phyloP scores from a whole-genome alignment of 2,113 vertebrate species.

The Syngnathoides biaculeatus region DNA sequence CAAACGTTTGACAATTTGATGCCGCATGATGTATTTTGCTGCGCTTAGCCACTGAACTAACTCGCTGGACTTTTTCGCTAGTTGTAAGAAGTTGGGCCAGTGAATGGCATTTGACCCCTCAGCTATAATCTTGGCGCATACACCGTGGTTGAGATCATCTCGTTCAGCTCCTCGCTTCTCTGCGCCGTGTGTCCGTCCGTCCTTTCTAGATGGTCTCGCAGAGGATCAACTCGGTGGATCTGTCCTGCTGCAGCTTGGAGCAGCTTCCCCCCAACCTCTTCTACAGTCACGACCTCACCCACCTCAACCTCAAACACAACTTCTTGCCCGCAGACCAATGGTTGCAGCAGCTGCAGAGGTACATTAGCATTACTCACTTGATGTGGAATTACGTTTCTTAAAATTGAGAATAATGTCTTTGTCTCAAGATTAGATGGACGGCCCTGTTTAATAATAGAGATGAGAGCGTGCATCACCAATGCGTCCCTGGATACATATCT shows the following conservation, averaged over 20 bases:
- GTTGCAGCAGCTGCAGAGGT: slow-evolving; percentile 89
- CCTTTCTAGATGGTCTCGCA: slow-evolving; percentile 88
- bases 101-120: slow-evolving; percentile 46
- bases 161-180: slow-evolving; percentile 31
- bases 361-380: slow-evolving; percentile 11
- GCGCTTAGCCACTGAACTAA: slow-evolving; percentile 16
- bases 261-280: slow-evolving; percentile 92
- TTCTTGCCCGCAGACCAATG: slow-evolving; percentile 82
- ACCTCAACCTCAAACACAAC: slow-evolving; percentile 98
- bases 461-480: not conserved
- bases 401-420: not conserved
- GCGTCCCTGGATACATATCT: slow-evolving; percentile 1
- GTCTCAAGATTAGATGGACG: too few species aligned
- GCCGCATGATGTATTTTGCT: slow-evolving; percentile 27
- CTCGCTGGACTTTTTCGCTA: slow-evolving; percentile 37
- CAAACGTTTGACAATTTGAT: not conserved
- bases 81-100: slow-evolving; percentile 53
- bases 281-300: slow-evolving; percentile 97
- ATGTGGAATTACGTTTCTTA: not conserved
- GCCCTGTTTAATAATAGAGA: too few species aligned
- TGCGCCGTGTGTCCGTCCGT: slow-evolving; percentile 7
- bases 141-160: slow-evolving; percentile 35
- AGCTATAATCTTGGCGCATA: slow-evolving; percentile 16
- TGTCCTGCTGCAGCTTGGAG: slow-evolving; percentile 95
- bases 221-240: slow-evolving; percentile 94